phyloP scores from a whole-genome alignment of 2,797 vertebrate genomes.

The Rousettus madagascariensis region DNA sequence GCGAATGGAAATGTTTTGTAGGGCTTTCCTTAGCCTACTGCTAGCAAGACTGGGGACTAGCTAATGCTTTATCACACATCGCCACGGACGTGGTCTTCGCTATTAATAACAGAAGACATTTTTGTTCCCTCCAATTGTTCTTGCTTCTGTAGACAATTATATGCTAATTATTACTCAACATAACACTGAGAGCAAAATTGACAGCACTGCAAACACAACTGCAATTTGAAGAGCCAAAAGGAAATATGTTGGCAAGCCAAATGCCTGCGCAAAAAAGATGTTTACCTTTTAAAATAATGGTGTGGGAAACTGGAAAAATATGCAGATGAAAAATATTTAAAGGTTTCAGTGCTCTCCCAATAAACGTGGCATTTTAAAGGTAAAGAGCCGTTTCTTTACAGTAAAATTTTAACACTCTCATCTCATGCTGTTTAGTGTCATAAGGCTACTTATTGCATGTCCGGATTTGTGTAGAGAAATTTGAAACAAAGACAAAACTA shows the following conservation, averaged over 20 bases:
- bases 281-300: conserved; percentile 70
- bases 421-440: conserved; percentile 44
- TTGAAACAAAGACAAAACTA: conserved; percentile 61
- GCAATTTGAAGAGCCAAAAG: conserved; percentile 36
- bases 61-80: background rate
- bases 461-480: conserved; percentile 24
- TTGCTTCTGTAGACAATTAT: conserved; percentile 43
- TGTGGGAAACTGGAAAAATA: background rate
- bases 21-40: background rate
- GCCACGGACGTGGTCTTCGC: conserved; percentile 45
- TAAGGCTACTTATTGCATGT: conserved; percentile 14
- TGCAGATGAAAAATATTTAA: conserved; percentile 50
- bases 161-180: conserved; percentile 49
- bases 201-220: conserved; percentile 48
- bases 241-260: conserved; percentile 60
- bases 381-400: conserved; percentile 47
- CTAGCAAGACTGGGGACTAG: background rate
- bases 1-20: background rate
- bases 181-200: conserved; percentile 31
- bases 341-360: conserved; percentile 49
- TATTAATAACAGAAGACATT: conserved; percentile 45
- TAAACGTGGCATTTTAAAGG: conserved; percentile 26
- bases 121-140: conserved; percentile 58
- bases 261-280: conserved; percentile 40
- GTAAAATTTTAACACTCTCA: background rate